phyloP scores from a whole-genome alignment of 2,888 invertebrate genomes.

The Caenorhabditis sp. region DNA sequence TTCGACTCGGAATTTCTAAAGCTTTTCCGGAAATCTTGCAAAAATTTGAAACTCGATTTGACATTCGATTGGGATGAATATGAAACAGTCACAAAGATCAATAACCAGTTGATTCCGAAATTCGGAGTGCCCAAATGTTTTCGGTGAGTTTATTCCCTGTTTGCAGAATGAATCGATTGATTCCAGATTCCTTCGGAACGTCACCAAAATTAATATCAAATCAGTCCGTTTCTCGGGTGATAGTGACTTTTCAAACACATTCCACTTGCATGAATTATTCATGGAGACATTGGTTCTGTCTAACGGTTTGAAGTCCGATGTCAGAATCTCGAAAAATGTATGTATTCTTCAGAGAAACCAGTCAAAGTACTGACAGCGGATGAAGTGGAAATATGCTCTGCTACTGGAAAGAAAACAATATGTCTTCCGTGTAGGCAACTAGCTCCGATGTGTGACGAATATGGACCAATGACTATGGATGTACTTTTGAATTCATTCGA shows the following conservation, averaged over 20 bases:
- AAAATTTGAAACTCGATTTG: conserved; percentile 1
- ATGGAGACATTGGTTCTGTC: conserved; percentile 6
- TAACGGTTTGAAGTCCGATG: neutral
- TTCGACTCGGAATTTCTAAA: neutral
- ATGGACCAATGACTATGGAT: conserved; percentile 20
- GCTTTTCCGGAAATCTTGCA: neutral
- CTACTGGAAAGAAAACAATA: neutral
- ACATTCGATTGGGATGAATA: conserved; percentile 5
- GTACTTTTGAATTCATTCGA: conserved; percentile 4
- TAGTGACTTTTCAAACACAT: neutral
- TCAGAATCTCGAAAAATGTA: neutral
- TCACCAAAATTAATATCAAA: neutral
- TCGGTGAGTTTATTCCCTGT: neutral
- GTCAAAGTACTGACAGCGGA: neutral
- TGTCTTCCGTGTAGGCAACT: neutral
- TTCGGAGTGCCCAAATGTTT: neutral
- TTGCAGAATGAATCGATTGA: neutral
- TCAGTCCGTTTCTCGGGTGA: conserved; percentile 2
- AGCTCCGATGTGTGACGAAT: neutral
- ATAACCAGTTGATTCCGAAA: neutral
- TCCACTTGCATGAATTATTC: neutral
- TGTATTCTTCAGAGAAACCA: conserved; percentile 1
- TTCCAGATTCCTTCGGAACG: conserved; percentile 17
- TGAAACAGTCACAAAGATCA: neutral
- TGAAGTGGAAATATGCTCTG: conserved; percentile 1